Evolutionary conservation across 2,888 invertebrate genomes (phyloP).

Genomic region (Aproaerema taeniolella): DNA sequence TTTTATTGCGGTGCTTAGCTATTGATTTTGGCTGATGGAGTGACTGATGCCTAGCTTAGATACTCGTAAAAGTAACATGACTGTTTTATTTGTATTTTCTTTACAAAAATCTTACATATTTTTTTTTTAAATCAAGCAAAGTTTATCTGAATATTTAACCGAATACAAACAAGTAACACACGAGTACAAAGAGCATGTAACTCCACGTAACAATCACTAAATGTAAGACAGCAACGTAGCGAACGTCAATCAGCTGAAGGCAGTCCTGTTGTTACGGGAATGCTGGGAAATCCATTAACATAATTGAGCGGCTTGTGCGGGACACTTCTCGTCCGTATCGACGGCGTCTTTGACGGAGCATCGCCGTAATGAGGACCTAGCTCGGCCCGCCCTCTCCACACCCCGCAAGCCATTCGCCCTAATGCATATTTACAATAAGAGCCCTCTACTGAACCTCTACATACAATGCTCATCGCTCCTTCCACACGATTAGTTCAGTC

Average conservation of each 20-base stretch:
- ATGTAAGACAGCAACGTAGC: conserved; percentile 29
- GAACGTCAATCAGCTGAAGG: conserved; percentile 52
- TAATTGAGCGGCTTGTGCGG: conserved; percentile 68
- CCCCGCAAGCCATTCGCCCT: conserved; percentile 46
- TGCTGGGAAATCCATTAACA: conserved; percentile 63
- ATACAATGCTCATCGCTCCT: conserved; percentile 27
- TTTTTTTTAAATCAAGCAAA: too few species aligned
- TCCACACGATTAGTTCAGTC: conserved; percentile 42
- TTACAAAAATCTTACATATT: too few species aligned
- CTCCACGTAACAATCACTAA: conserved; percentile 30
- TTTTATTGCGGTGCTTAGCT: conserved; percentile 51
- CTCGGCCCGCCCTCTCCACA: conserved; percentile 26
- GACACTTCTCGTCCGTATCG: conserved; percentile 58
- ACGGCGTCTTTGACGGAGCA: conserved; percentile 62
- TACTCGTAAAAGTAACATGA: too few species aligned
- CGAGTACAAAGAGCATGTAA: conserved; percentile 18
- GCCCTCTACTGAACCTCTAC: conserved; percentile 34
- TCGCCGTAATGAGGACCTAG: conserved; percentile 52
- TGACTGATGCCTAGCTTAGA: conserved; percentile 38
- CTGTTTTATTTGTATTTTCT: too few species aligned
- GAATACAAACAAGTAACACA: too few species aligned
- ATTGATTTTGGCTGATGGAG: conserved; percentile 64
- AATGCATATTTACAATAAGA: conserved; percentile 64
- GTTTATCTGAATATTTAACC: too few species aligned
- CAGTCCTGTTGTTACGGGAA: conserved; percentile 46